phyloP scores from a whole-genome alignment of 2,797 vertebrate genomes.

The Rhinoraja longicauda region DNA sequence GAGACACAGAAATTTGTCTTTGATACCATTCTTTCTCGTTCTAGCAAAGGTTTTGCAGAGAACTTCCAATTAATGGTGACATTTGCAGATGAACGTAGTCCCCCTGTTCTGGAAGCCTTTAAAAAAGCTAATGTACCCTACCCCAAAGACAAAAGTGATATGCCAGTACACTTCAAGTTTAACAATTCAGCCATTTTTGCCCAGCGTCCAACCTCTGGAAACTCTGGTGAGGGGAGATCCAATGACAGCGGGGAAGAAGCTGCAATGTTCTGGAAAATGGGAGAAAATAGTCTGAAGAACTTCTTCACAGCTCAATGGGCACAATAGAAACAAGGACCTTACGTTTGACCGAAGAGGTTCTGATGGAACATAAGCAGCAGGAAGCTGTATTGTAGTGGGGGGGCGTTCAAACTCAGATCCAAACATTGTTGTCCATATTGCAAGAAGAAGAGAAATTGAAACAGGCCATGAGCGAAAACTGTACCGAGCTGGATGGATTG shows the following conservation, averaged over 20 bases:
- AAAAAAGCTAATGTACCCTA: too few relatives aligned
- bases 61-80: background rate
- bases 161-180: background rate
- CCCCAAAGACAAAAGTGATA: too few relatives aligned
- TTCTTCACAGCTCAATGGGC: background rate
- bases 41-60: conserved; percentile 16
- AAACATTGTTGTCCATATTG: background rate
- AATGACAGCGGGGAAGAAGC: background rate
- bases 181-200: background rate
- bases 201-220: background rate
- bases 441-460: background rate
- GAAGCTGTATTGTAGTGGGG: background rate
- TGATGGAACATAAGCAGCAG: background rate
- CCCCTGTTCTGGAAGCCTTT: too few relatives aligned
- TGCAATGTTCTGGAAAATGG: conserved; percentile 26
- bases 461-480: background rate
- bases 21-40: conserved; percentile 5
- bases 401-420: background rate
- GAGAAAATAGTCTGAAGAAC: background rate
- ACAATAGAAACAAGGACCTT: background rate
- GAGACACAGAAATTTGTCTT: background rate
- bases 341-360: background rate
- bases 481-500: background rate
- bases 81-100: too few relatives aligned
- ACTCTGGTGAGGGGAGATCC: background rate